Evolutionary conservation across 2,797 vertebrate species (phyloP).

Genomic region (Microtus obscurus): DNA sequence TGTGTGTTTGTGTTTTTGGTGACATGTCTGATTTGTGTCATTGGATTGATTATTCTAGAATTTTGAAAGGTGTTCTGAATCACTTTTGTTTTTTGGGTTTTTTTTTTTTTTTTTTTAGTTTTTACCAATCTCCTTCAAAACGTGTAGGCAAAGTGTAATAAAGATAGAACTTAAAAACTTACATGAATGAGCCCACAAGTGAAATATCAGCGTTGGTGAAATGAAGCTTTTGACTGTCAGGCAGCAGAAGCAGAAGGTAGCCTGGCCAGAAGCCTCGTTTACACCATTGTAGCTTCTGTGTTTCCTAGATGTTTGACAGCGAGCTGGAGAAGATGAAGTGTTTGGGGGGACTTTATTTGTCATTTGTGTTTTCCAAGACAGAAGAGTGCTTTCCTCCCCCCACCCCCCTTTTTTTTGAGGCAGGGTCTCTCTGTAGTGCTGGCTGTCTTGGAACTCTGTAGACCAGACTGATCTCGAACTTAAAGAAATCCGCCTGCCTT

Average conservation of each 20-base stretch:
- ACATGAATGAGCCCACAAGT: neutral
- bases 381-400: slow-evolving; percentile 49
- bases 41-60: slow-evolving; percentile 45
- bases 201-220: neutral
- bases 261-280: neutral
- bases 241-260: neutral
- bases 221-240: neutral
- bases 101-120: slow-evolving; percentile 16
- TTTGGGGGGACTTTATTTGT: neutral
- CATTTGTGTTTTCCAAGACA: slow-evolving; percentile 37
- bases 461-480: neutral
- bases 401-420: neutral
- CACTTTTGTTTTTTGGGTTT: neutral
- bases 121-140: slow-evolving; percentile 38
- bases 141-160: slow-evolving; percentile 7
- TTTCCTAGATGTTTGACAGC: neutral
- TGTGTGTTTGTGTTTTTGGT: neutral
- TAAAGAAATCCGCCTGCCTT: neutral
- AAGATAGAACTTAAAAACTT: slow-evolving; percentile 49
- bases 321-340: neutral
- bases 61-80: neutral
- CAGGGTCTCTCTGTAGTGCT: neutral
- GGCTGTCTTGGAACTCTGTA: neutral
- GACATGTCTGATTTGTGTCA: neutral
- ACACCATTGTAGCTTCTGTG: neutral